Conservation (phyloP, 1,140 invertebrate genomes). For the Trichonephila clavipes region DNA sequence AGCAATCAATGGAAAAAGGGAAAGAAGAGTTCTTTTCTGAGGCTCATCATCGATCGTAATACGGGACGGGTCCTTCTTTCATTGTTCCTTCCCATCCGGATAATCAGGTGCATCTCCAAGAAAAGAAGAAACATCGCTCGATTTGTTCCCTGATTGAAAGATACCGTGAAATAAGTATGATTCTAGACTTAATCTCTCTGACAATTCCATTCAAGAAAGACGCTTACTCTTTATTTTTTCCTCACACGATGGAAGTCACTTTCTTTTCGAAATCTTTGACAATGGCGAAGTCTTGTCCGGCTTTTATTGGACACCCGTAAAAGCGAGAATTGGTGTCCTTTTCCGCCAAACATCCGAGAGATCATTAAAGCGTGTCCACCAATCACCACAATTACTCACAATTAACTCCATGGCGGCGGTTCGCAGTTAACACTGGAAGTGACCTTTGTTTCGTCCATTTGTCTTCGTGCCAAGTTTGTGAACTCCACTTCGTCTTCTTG, state of each 20-base stretch:
- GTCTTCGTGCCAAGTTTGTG: conserved; percentile 47
- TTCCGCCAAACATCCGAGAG: conserved; percentile 1
- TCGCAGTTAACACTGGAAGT: conserved; percentile 30
- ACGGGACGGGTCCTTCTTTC: conserved; percentile 10
- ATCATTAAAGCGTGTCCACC: conserved; percentile 61
- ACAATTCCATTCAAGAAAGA: conserved; percentile 41
- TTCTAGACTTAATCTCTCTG: conserved; percentile 15
- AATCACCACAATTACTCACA: conserved; percentile 59
- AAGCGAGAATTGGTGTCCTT: not conserved
- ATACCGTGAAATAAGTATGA: conserved; percentile 61
- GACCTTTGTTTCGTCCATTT: conserved; percentile 5
- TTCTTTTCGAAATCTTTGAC: not conserved
- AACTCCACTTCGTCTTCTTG: conserved; percentile 45
- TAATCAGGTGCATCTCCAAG: conserved; percentile 49
- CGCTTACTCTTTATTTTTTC: conserved; percentile 6
- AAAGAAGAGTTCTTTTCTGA: conserved; percentile 29
- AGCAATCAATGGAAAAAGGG: conserved; percentile 48
- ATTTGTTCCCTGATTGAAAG: conserved; percentile 50
- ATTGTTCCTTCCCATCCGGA: conserved; percentile 29
- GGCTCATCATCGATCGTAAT: conserved; percentile 28
- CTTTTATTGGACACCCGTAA: not conserved
- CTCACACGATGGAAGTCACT: not conserved
- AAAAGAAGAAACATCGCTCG: conserved; percentile 35
- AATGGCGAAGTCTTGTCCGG: not conserved
- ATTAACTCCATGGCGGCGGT: conserved; percentile 19